Evolutionary conservation across 2,113 vertebrate genomes (phyloP).

Genomic region (Trochalopteron elliotii): DNA sequence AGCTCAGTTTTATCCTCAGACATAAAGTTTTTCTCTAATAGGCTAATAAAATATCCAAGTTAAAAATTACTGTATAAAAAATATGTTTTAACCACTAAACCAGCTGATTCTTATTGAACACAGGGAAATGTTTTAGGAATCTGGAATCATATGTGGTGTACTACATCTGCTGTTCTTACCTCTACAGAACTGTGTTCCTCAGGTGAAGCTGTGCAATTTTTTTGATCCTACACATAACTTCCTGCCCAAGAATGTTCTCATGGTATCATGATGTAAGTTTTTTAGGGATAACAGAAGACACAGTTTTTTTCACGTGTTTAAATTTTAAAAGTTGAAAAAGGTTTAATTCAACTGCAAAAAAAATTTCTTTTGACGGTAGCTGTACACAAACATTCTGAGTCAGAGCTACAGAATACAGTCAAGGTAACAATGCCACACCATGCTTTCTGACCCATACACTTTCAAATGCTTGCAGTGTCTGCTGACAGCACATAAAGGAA

Average conservation of each 20-base stretch:
- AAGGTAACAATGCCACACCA: not conserved
- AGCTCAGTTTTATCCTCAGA: not conserved
- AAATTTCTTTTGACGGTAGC: not conserved
- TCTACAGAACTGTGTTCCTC: not conserved
- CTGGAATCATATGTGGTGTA: not conserved
- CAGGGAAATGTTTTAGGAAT: not conserved
- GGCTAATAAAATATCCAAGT: not conserved
- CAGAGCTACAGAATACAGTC: not conserved
- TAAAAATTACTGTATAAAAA: not conserved
- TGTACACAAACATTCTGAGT: not conserved
- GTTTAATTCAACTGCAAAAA: not conserved
- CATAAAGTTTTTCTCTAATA: not conserved
- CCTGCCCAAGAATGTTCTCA: not conserved
- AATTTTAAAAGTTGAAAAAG: not conserved
- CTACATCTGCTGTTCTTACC: not conserved
- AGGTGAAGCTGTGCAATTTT: not conserved
- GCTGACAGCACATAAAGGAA: not conserved
- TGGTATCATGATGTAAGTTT: not conserved
- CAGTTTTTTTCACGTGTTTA: rapidly evolving
- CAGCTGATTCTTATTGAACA: not conserved
- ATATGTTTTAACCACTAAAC: not conserved
- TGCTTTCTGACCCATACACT: not conserved
- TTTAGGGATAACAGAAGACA: not conserved
- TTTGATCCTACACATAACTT: not conserved
- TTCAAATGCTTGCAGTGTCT: not conserved